Evolutionary conservation across 2,888 invertebrate genomes (phyloP).

Genomic region (Ischnura elegans): DNA sequence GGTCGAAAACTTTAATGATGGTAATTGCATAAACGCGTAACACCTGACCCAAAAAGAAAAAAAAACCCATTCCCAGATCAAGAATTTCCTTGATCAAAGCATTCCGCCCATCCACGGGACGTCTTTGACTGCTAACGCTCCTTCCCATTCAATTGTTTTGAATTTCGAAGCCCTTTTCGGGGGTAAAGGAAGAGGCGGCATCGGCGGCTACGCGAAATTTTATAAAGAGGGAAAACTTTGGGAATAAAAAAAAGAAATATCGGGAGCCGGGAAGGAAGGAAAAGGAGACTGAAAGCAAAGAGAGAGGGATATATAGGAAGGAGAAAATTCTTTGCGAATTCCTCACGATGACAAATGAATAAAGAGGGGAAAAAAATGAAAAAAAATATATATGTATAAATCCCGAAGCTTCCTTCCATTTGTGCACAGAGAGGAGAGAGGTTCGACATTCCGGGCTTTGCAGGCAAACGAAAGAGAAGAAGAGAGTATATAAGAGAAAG

Average conservation of each 20-base stretch:
- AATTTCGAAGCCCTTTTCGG: slow-evolving; percentile 27
- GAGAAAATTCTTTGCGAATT: background rate
- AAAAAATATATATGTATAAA: too few relatives aligned
- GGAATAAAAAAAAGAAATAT: background rate
- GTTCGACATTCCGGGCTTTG: slow-evolving; percentile 17
- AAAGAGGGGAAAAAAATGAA: too few relatives aligned
- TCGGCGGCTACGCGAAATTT: background rate
- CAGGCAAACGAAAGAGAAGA: background rate
- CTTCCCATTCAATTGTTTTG: background rate
- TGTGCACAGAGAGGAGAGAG: background rate
- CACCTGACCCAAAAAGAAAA: slow-evolving; percentile 14
- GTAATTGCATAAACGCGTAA: slow-evolving; percentile 38
- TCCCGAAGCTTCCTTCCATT: slow-evolving; percentile 3
- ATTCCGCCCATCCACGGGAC: background rate
- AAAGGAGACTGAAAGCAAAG: background rate
- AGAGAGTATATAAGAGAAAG: background rate
- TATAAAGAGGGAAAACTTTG: slow-evolving; percentile 13
- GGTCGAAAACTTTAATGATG: slow-evolving; percentile 31
- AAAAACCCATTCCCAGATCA: background rate
- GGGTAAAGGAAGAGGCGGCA: background rate
- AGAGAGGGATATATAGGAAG: background rate
- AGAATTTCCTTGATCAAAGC: slow-evolving; percentile 32
- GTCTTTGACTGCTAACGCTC: slow-evolving; percentile 16
- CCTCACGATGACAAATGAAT: slow-evolving; percentile 35
- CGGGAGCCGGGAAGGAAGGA: background rate